Conservation (phyloP, 2,113 vertebrate species). For the Podilymbus podiceps region DNA sequence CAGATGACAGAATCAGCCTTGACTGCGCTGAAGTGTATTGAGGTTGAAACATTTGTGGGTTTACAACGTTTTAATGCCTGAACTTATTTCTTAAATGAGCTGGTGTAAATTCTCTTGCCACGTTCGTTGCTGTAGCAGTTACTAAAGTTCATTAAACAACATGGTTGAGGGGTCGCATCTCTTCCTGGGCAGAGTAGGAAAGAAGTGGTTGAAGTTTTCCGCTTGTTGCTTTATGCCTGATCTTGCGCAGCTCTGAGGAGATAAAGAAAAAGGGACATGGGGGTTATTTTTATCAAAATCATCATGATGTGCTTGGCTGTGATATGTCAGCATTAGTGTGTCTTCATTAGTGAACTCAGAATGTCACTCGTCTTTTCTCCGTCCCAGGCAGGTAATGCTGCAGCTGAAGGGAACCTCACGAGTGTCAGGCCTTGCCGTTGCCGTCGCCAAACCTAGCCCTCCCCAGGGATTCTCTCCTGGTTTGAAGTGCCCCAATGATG, state of each 20-base stretch:
- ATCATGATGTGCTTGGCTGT: rapidly evolving
- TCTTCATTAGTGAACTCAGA: rapidly evolving
- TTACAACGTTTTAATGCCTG: rapidly evolving
- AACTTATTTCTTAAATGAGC: neutral
- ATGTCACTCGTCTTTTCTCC: neutral
- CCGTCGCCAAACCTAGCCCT: slow-evolving; percentile 72
- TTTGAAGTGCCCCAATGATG: slow-evolving; percentile 87
- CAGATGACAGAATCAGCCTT: neutral
- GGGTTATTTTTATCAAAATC: neutral
- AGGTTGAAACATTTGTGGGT: rapidly evolving
- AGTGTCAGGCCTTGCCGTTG: slow-evolving; percentile 87
- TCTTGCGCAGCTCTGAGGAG: rapidly evolving
- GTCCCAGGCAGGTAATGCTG: slow-evolving; percentile 80
- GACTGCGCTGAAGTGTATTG: rapidly evolving
- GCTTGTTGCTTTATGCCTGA: rapidly evolving
- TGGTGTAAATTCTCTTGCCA: neutral
- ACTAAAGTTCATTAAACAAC: neutral
- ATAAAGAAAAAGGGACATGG: rapidly evolving
- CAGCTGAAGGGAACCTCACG: slow-evolving; percentile 81
- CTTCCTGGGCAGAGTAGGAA: neutral
- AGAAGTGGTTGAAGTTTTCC: neutral
- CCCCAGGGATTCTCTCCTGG: slow-evolving; percentile 81
- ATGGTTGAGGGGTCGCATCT: rapidly evolving
- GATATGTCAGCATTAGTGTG: rapidly evolving
- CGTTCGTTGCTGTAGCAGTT: neutral